phyloP scores from a whole-genome alignment of 53 echinoderm and acorn worm genomes.

The Luidia sarsii region DNA sequence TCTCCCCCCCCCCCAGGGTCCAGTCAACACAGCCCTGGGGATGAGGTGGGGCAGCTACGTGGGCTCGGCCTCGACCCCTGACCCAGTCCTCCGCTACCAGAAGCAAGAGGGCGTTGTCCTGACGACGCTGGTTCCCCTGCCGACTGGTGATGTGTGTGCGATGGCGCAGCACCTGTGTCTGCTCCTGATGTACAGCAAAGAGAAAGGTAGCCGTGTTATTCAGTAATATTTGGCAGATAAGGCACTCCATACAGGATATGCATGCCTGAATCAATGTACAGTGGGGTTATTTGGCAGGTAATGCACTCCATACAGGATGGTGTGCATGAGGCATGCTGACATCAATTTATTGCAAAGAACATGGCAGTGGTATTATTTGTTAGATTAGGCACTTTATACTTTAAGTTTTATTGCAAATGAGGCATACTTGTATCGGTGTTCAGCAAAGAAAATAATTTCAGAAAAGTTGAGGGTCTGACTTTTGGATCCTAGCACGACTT shows the following conservation, averaged over 20 bases:
- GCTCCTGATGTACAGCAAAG: constrained; percentile 94
- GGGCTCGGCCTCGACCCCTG: constrained; percentile 77
- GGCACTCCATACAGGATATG: not conserved
- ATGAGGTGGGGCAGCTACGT: constrained; percentile 95
- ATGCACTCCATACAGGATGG: not conserved
- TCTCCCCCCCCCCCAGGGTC: constrained; percentile 66
- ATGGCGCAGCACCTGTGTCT: constrained; percentile 82
- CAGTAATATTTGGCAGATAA: not conserved
- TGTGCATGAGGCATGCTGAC: too few relatives aligned
- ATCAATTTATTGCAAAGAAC: too few relatives aligned
- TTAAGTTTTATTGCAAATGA: too few relatives aligned
- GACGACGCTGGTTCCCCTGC: constrained; percentile 73
- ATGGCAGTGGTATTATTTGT: too few relatives aligned
- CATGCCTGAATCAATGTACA: too few relatives aligned
- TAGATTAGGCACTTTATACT: too few relatives aligned
- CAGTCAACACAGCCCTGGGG: constrained; percentile 70
- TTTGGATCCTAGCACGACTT: too few relatives aligned
- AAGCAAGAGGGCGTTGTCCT: constrained; percentile 64
- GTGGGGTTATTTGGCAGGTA: too few relatives aligned
- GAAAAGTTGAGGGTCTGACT: too few relatives aligned
- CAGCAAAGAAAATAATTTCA: too few relatives aligned
- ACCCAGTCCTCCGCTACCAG: constrained; percentile 79
- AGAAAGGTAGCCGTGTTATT: constrained; percentile 73
- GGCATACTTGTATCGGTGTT: too few relatives aligned
- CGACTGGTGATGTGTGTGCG: constrained; percentile 87